Conservation (phyloP, 2,888 invertebrate genomes). For the Cryptops parisi region DNA sequence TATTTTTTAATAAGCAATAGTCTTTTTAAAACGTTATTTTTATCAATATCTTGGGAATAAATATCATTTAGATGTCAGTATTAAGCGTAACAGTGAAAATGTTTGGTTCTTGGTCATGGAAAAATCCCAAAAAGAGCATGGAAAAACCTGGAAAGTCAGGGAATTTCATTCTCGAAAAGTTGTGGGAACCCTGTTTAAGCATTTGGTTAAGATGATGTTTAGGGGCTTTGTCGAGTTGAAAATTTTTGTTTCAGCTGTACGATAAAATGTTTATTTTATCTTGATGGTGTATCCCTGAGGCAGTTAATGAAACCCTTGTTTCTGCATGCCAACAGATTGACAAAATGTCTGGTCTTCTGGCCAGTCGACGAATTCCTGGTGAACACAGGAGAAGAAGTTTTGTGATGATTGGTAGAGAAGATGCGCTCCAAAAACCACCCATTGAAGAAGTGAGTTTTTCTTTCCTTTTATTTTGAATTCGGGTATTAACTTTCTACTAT, state of each 20-base stretch:
- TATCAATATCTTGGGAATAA: no score
- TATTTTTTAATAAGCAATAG: no score
- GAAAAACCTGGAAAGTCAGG: not conserved
- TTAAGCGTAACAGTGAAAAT: no score
- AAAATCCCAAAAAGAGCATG: no score
- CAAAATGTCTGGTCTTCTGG: slow-evolving; percentile 29
- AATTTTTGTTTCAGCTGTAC: not conserved
- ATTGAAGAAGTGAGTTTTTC: slow-evolving; percentile 25
- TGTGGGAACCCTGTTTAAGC: no score
- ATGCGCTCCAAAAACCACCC: slow-evolving; percentile 28
- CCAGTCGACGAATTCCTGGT: slow-evolving; percentile 37
- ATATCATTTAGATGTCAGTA: no score
- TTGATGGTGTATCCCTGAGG: no score
- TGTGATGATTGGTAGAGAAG: slow-evolving; percentile 27
- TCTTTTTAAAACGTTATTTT: no score
- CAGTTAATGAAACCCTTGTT: no score
- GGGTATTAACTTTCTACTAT: not conserved
- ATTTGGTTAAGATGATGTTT: no score
- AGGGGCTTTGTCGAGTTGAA: no score
- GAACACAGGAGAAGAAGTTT: slow-evolving; percentile 30
- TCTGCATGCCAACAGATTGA: slow-evolving; percentile 25
- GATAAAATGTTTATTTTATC: slow-evolving; percentile 11
- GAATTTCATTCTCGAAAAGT: not conserved
- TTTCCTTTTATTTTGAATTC: not conserved
- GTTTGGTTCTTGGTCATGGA: no score